Base-by-base conservation (phyloP, 2,113 vertebrate genomes). In the Hassar affinis region DNA sequence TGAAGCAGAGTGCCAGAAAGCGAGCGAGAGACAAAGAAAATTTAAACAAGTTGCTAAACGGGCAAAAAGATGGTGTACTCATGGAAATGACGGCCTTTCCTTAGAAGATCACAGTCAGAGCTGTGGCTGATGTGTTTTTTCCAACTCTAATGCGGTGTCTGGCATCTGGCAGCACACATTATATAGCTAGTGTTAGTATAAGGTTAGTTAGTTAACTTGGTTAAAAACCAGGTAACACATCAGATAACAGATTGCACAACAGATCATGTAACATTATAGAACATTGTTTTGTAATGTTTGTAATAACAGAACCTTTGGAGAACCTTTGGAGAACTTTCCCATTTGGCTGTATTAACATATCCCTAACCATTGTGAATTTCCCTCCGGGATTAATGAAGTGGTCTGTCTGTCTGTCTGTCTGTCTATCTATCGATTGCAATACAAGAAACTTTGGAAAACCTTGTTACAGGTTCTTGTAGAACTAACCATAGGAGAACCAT, bases 1-100 rank as follows among this genome's bases (percentile, higher is more conserved):
- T 80, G 33, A 80, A 52, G 72, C 49, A 45, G 52, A 76, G 6
- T 35, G 30, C 15, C 33, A 25, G 30, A 56, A 56, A 30, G 47
- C 2, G 38, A 30, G 47, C n/a, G 30, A 68, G 15, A 22, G 52
- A 33, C 25, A 72, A 61, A 49, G 27, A 33, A 47, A 71, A 76
- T 45, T 45, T n/a, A 61, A 79, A 61, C 77, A 79, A 9, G 77
- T 79, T 79, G 77, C 77, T 79, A 79, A 79, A 61, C 12, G 45
- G 38, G 56, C 75, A 9, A 15, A 78, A 79, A 45, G 10, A 61
- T 56, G 51, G 33, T 56, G 9, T 35, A 38, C 6, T 54, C 30
- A 52, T 33, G 15, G 49, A 74, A 74, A 27, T 8, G n/a, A 51
- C 27, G 42, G 6, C 14, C 25, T 49, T 4, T 27, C 12, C n/a